Evolutionary conservation across 37 sponge, comb jelly and placozoan species (phyloP).

Genomic region (Spongilla lacustris): DNA sequence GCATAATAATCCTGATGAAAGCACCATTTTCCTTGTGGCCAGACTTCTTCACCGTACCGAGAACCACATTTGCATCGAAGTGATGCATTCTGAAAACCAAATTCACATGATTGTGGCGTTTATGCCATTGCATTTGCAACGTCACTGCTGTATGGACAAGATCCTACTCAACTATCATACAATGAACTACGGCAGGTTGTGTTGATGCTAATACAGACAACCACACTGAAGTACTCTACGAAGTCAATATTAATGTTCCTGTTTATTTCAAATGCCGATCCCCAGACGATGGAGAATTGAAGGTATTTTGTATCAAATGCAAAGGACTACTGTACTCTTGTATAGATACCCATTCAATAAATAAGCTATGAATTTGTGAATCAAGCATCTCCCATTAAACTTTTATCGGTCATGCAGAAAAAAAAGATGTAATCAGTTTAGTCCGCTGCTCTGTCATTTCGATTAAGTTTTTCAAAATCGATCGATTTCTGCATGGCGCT

Average conservation of each 20-base stretch:
- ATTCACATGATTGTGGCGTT: conserved; percentile 19
- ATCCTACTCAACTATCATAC: conserved; percentile 33
- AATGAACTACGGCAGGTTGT: conserved; percentile 50
- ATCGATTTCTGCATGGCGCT: no score
- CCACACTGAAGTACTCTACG: not conserved
- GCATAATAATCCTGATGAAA: not conserved
- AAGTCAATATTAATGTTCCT: conserved; percentile 1
- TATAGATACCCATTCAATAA: no score
- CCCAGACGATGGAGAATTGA: not conserved
- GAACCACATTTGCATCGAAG: not conserved
- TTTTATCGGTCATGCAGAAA: no score
- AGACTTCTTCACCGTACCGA: not conserved
- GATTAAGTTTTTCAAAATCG: no score
- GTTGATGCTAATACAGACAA: conserved; percentile 6
- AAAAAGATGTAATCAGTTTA: no score
- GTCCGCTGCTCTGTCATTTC: no score
- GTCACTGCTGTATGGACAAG: conserved; percentile 35
- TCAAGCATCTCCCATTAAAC: no score
- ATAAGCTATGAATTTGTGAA: no score
- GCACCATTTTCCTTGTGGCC: not conserved
- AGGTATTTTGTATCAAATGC: no score
- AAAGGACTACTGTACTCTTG: not conserved
- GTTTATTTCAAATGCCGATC: not conserved
- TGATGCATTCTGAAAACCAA: conserved; percentile 5
- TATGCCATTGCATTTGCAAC: conserved; percentile 38